Conservation (phyloP, 2,113 vertebrate species). For the Ploceus nigricollis region DNA sequence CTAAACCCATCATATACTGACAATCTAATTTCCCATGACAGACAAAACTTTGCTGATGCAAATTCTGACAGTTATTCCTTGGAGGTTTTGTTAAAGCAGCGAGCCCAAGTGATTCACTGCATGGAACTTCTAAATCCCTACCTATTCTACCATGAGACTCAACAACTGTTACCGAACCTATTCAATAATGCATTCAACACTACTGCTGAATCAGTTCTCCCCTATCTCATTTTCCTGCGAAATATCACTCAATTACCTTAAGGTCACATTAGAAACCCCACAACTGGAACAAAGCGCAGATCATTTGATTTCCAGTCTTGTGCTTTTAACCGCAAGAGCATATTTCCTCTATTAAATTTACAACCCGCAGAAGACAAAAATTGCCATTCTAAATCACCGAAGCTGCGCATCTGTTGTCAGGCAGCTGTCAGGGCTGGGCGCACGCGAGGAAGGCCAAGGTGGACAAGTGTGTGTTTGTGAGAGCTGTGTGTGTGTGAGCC, state of each 20-base stretch:
- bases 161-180: neutral
- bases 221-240: neutral
- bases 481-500: neutral
- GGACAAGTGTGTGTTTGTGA: neutral
- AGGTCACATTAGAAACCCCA: neutral
- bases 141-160: neutral
- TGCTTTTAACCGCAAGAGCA: constrained; percentile 42
- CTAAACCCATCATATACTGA: neutral
- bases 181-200: neutral
- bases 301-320: constrained; percentile 64
- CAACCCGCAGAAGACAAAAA: constrained; percentile 9
- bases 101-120: neutral
- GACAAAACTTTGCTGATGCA: neutral
- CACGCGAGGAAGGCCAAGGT: neutral
- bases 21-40: neutral
- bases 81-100: neutral
- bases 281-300: neutral
- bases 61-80: constrained; percentile 9
- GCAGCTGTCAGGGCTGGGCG: neutral
- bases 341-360: constrained; percentile 48
- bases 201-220: neutral
- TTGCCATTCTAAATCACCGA: neutral
- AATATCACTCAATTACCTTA: neutral
- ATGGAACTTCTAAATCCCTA: neutral
- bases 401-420: neutral